phyloP scores from a whole-genome alignment of 2,888 invertebrate species.

The Sarcophaga carnaria region DNA sequence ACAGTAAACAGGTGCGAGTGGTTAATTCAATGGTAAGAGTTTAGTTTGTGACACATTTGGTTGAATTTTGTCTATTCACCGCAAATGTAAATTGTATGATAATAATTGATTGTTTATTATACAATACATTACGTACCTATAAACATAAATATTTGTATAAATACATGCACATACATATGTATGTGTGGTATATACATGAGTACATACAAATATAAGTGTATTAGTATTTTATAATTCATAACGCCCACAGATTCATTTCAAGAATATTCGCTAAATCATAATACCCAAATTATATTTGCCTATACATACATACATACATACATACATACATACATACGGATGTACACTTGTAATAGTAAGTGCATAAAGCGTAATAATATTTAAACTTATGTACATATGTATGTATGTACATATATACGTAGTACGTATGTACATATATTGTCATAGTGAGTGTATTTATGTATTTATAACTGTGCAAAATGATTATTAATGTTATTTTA shows the following conservation, averaged over 20 bases:
- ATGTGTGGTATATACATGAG: too few species aligned
- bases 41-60: conserved; percentile 52
- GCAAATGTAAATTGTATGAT: conserved; percentile 71
- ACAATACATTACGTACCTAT: not conserved
- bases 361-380: too few species aligned
- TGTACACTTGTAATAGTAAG: not conserved
- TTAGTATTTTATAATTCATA: conserved; percentile 44
- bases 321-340: not conserved
- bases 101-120: conserved; percentile 72
- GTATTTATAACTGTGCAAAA: conserved; percentile 18
- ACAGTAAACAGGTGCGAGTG: too few species aligned
- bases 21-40: not conserved
- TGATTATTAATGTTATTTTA: conserved; percentile 33
- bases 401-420: not conserved
- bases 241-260: conserved; percentile 29
- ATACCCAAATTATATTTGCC: conserved; percentile 16
- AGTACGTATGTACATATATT: not conserved
- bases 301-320: not conserved
- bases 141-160: not conserved
- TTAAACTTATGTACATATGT: not conserved
- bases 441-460: not conserved
- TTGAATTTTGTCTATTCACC: conserved; percentile 56
- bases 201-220: not conserved
- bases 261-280: conserved; percentile 22
- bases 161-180: not conserved